Evolutionary conservation across 2,113 vertebrate genomes (phyloP), one percentile per base, ranked within the genome.

Genomic region (Paralichthys olivaceus): DNA sequence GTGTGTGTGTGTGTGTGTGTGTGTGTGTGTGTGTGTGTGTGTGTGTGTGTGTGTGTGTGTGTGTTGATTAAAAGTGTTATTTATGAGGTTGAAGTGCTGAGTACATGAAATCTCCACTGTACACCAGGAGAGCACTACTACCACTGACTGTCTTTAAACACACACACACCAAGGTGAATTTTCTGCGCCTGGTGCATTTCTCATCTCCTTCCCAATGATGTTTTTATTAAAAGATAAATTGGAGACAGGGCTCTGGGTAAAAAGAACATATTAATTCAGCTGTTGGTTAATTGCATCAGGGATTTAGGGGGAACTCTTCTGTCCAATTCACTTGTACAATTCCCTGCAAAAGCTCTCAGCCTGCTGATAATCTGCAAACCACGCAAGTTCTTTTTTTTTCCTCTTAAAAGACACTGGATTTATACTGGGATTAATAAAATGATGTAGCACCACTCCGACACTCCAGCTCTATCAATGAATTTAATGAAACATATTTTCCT

Each of bases 251-350:
- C 69, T 65, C 29, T 77, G 40, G 73, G 61, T 84, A 63, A 86
- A 75, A 86, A 69, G 72, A 83, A 72, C 65, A 71, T 80, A 86
- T 86, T 84, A 79, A 85, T 88, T 92, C 85, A 89, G 66, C 79
- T 77, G 80, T 84, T 91, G 65, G 88, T 75, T 90, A 87, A 91
- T 90, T 91, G 76, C 86, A 73, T 90, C 67, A 64, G 90, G 88
- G 92, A 90, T 88, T 90, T 83, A 57, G 70, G 45, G 60, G 1
- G 47, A 20, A 60, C 43, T 79, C 81, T 87, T 83, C 73, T 76
- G 77, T 88, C 81, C 87, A 90, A 87, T 91, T 88, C 90, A 76
- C 72, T 83, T 14, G 45, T 74, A 81, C 74, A 83, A 69, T 82
- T 76, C 61, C 26, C 60, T 8, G 59, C 63, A 77, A 80, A 85